Evolutionary conservation across 1,140 invertebrate species (phyloP).

Genomic region (Drosophila gunungcola): DNA sequence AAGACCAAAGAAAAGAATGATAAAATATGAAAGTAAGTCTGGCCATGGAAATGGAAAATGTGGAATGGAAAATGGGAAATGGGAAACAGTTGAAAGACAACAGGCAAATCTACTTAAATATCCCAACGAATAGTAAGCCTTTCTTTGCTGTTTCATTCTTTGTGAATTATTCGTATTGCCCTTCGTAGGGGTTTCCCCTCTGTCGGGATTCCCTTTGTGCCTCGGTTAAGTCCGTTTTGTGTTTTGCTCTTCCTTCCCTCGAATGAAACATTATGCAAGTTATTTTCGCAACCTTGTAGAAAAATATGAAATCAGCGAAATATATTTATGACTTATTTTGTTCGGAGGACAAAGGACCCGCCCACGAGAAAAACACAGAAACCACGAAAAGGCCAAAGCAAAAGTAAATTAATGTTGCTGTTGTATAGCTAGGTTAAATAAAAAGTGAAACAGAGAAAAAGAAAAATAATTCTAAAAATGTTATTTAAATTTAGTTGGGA

Average conservation of each 20-base stretch:
- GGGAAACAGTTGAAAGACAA: constrained; percentile 57
- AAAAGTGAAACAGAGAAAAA: no score
- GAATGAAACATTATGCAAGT: constrained; percentile 42
- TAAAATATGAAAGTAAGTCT: constrained; percentile 71
- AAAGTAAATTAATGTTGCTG: constrained; percentile 20
- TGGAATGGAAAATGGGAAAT: not conserved
- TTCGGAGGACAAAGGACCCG: constrained; percentile 27
- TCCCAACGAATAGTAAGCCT: constrained; percentile 73
- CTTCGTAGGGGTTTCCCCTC: constrained; percentile 1
- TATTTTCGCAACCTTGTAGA: constrained; percentile 62
- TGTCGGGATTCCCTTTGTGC: constrained; percentile 28
- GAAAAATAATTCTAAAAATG: no score
- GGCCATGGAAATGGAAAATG: not conserved
- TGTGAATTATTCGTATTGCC: constrained; percentile 37
- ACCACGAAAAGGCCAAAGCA: constrained; percentile 6
- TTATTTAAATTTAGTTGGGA: no score
- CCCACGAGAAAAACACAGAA: constrained; percentile 1
- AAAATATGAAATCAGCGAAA: constrained; percentile 62
- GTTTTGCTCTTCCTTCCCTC: constrained; percentile 19
- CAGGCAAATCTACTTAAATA: constrained; percentile 79
- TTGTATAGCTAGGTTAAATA: constrained; percentile 1
- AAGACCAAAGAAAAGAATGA: constrained; percentile 45
- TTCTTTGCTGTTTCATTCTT: constrained; percentile 54
- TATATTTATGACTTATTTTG: constrained; percentile 77
- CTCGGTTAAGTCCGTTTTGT: constrained; percentile 42